These are phyloP conservation scores for Engraulis encrasicolus DNA, from an alignment of 2,113 vertebrate genomes.

Conservation along the genomic window DNA sequence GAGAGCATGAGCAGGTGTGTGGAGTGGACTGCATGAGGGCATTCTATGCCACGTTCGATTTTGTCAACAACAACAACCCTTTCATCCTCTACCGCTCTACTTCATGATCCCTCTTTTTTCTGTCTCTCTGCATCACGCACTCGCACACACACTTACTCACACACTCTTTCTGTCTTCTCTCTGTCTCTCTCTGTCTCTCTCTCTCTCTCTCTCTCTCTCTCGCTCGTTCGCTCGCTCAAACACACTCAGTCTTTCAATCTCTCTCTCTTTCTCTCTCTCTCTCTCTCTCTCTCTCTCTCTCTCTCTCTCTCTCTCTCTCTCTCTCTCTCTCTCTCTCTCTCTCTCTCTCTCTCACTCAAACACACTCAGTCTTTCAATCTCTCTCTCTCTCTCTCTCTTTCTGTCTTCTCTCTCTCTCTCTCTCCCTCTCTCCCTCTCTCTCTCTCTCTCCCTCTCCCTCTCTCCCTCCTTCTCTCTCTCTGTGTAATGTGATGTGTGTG, in stretches of 20 bases:
- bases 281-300: slow-evolving; percentile 7
- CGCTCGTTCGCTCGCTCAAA: slow-evolving; percentile 43
- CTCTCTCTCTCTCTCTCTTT: slow-evolving; percentile 43
- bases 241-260: too few species aligned
- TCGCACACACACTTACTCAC: slow-evolving; percentile 44
- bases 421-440: slow-evolving; percentile 1
- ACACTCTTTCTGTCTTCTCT: slow-evolving; percentile 2
- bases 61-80: neutral
- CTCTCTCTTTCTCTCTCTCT: slow-evolving; percentile 64
- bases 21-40: neutral
- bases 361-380: slow-evolving; percentile 52
- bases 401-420: slow-evolving; percentile 24
- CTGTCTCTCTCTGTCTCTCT: slow-evolving; percentile 47
- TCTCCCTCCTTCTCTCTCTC: neutral
- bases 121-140: too few species aligned
- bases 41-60: neutral
- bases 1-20: neutral
- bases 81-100: neutral
- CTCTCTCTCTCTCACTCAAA: slow-evolving; percentile 8
- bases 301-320: neutral
- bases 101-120: too few species aligned
- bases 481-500: neutral
- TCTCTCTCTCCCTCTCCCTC: neutral
- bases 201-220: slow-evolving; percentile 39
- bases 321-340: slow-evolving; percentile 47